A percentile compares a stretch with the other conserved stretches of the same genome.
These are phyloP conservation scores for Metridium senile DNA, from an alignment of 92 coral and sea anemone species.

Conservation along the genomic window DNA sequence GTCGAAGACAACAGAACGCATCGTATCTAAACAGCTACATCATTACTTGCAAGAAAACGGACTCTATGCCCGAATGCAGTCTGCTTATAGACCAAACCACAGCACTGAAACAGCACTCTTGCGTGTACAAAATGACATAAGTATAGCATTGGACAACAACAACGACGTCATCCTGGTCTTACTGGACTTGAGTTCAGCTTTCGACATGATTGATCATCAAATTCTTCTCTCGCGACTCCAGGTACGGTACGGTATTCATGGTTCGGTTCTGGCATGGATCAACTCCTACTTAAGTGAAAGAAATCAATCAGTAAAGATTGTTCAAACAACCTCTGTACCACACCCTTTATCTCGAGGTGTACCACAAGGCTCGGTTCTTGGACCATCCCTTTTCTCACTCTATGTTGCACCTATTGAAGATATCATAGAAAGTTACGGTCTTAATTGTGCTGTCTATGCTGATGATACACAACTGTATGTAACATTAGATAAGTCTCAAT, in stretches of 20 bases:
- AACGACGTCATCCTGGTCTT: constrained; percentile 46
- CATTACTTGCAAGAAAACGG: constrained; percentile 14
- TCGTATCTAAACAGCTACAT: constrained; percentile 7
- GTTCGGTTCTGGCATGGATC: constrained; percentile 30
- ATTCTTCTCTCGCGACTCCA: constrained; percentile 33
- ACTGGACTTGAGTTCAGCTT: constrained; percentile 35
- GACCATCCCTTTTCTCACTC: constrained; percentile 34
- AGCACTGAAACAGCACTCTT: constrained; percentile 41
- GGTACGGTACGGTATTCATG: constrained; percentile 28
- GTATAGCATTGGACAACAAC: constrained; percentile 21
- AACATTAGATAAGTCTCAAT: constrained; percentile 2
- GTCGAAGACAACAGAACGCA: constrained; percentile 32
- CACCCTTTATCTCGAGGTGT: neutral
- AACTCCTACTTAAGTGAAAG: constrained; percentile 29
- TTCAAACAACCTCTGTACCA: neutral
- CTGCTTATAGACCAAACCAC: constrained; percentile 44
- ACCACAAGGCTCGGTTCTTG: constrained; percentile 31
- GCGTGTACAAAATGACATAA: constrained; percentile 30
- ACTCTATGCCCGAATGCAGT: constrained; percentile 32
- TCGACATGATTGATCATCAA: constrained; percentile 44
- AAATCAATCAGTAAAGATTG: constrained; percentile 13
- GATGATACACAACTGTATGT: constrained; percentile 37
- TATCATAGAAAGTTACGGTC: too few species aligned
- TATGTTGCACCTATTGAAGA: too few species aligned
- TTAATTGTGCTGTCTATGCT: constrained; percentile 18